Evolutionary conservation across 2,113 vertebrate species (phyloP).

Genomic region (Herpetotheres cachinnans): DNA sequence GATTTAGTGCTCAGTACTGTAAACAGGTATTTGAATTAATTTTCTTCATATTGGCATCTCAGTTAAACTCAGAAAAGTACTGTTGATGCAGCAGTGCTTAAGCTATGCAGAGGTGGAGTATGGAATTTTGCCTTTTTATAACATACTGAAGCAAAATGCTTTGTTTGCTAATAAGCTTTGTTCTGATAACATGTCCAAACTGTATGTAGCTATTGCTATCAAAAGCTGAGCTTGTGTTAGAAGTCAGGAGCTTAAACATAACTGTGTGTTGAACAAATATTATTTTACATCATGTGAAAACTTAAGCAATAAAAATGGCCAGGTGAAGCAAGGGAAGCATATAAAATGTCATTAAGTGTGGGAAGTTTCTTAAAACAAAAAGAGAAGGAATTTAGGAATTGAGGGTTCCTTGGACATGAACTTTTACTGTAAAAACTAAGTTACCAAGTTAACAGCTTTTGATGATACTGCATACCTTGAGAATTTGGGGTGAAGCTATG

Average conservation of each 20-base stretch:
- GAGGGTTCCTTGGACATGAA: accelerated
- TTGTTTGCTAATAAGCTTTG: not conserved
- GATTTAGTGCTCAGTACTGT: not conserved
- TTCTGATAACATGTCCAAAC: not conserved
- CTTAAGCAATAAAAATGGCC: not conserved
- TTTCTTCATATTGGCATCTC: not conserved
- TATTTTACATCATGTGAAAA: not conserved
- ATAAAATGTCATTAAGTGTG: not conserved
- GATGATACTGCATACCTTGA: not conserved
- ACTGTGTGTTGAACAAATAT: not conserved
- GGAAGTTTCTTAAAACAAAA: not conserved
- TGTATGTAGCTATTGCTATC: not conserved
- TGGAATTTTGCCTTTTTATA: not conserved
- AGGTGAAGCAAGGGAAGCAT: not conserved
- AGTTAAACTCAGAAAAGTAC: not conserved
- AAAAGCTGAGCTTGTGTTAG: not conserved
- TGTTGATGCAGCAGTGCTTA: not conserved
- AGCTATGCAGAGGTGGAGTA: not conserved
- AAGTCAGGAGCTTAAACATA: not conserved
- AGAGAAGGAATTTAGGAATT: not conserved
- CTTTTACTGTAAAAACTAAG: not conserved
- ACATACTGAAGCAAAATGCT: not conserved
- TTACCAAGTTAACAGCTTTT: not conserved
- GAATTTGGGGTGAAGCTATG: not conserved
- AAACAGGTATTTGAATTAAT: not conserved